phyloP scores from a whole-genome alignment of 2,797 vertebrate species.

The Pteronotus mesoamericanus region DNA sequence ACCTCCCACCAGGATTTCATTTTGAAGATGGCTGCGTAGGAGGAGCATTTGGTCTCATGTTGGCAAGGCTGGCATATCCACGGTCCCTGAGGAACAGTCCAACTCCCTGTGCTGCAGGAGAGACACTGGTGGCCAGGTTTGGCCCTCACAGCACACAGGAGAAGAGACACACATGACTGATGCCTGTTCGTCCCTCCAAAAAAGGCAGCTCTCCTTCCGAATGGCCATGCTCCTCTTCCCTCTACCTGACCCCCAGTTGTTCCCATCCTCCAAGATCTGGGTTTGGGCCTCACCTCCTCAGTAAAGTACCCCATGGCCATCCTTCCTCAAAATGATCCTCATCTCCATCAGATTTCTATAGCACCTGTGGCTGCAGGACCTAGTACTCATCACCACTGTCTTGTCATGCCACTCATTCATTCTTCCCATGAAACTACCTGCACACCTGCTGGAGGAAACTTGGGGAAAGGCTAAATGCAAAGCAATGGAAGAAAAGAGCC shows the following conservation, averaged over 20 bases:
- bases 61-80: constrained; percentile 38
- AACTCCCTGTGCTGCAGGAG: not conserved
- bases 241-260: rapidly evolving
- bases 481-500: not conserved
- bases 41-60: constrained; percentile 47
- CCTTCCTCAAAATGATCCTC: not conserved
- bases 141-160: not conserved
- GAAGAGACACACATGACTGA: not conserved
- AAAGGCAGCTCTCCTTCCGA: not conserved
- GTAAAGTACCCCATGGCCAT: not conserved
- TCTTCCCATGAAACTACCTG: not conserved
- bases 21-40: constrained; percentile 50
- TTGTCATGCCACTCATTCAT: rapidly evolving
- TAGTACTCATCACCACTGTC: not conserved
- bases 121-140: not conserved
- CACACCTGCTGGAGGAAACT: not conserved
- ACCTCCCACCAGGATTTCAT: constrained; percentile 48
- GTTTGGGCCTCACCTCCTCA: not conserved
- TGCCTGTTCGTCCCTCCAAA: rapidly evolving
- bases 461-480: not conserved
- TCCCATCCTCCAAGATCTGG: not conserved
- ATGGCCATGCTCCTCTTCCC: not conserved
- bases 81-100: not conserved
- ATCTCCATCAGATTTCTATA: not conserved
- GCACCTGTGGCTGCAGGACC: not conserved